Percentiles rank a stretch among this genome's conserved stretches.
phyloP scores from a whole-genome alignment of 2,888 invertebrate genomes.

The Drosophila infuscata region DNA sequence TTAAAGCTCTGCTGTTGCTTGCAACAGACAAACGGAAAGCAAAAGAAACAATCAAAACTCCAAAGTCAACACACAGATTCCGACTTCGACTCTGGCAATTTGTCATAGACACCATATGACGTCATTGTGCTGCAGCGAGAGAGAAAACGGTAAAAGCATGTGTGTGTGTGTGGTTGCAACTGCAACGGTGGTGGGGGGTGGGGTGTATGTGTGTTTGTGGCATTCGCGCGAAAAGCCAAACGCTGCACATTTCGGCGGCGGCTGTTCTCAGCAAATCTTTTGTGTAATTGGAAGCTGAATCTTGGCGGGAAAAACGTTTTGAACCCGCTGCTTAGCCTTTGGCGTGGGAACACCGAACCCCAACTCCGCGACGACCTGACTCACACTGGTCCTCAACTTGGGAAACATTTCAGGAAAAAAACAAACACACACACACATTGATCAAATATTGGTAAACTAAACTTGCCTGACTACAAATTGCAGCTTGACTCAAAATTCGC shows the following conservation, averaged over 20 bases:
- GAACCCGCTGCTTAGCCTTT: slow-evolving; percentile 71
- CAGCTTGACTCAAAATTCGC: background rate
- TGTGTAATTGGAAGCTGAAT: slow-evolving; percentile 75
- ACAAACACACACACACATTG: background rate
- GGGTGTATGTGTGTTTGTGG: background rate
- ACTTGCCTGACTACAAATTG: background rate
- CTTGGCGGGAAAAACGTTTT: slow-evolving; percentile 73
- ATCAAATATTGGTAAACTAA: background rate
- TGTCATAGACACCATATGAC: slow-evolving; percentile 56
- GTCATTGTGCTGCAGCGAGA: slow-evolving; percentile 29
- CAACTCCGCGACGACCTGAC: slow-evolving; percentile 26
- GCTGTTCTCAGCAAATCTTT: slow-evolving; percentile 74
- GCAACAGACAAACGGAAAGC: background rate
- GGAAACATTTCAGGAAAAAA: background rate
- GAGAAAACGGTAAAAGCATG: slow-evolving; percentile 12
- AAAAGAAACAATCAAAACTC: background rate
- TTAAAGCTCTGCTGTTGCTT: background rate
- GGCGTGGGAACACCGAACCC: slow-evolving; percentile 67
- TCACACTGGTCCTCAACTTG: slow-evolving; percentile 32
- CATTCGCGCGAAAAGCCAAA: slow-evolving; percentile 63
- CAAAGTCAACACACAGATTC: background rate
- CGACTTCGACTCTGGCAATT: slow-evolving; percentile 34
- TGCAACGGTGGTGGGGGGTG: slow-evolving; percentile 15
- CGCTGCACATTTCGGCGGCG: slow-evolving; percentile 69
- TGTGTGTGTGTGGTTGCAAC: slow-evolving; percentile 7